Percentiles rank a stretch among this genome's conserved stretches.
These are phyloP conservation scores for Calyptomena viridis DNA, from an alignment of 2,113 vertebrate genomes.

Conservation along the genomic window DNA sequence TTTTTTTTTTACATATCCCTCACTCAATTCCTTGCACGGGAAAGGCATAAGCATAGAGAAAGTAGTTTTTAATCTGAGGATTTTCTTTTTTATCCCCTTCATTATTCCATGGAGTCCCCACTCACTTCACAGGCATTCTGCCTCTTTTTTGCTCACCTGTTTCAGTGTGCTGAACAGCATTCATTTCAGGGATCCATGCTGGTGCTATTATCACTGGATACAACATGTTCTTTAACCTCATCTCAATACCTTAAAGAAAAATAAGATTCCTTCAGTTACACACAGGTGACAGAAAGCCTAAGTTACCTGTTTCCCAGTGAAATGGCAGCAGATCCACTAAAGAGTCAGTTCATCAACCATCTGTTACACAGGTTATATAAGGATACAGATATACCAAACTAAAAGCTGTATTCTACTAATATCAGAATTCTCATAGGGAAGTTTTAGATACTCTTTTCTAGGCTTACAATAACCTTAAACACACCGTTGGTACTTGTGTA, in stretches of 20 bases:
- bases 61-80: background rate
- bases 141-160: slow-evolving; percentile 75
- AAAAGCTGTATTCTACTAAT: background rate
- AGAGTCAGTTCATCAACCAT: background rate
- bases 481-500: background rate
- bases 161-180: slow-evolving; percentile 73
- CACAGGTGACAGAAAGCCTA: background rate
- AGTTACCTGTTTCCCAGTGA: background rate
- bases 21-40: background rate
- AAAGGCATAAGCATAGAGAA: background rate
- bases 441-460: background rate
- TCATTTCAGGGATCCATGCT: slow-evolving; percentile 85
- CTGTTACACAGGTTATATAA: background rate
- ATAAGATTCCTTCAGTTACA: background rate
- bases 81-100: background rate
- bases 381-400: background rate
- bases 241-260: slow-evolving; percentile 83
- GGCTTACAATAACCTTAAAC: background rate
- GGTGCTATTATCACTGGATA: slow-evolving; percentile 91
- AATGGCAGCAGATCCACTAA: background rate
- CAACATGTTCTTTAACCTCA: slow-evolving; percentile 90
- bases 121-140: background rate
- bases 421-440: background rate
- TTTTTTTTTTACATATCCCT: background rate
- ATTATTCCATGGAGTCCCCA: background rate